These are phyloP conservation scores for Zygothrica quintamaculata DNA, from an alignment of 2,888 invertebrate species.

Conservation along the genomic window DNA sequence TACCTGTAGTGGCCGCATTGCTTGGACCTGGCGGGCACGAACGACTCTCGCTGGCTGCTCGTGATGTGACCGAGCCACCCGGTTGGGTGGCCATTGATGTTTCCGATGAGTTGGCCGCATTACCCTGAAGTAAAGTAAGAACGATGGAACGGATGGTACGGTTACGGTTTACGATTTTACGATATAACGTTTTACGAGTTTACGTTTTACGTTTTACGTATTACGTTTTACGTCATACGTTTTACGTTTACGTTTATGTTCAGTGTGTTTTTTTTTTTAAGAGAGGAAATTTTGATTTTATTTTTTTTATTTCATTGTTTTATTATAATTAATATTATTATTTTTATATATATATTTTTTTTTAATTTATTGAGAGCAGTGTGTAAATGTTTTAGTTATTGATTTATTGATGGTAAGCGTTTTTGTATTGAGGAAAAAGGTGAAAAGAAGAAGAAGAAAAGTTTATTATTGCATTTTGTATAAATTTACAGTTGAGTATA, in stretches of 20 bases:
- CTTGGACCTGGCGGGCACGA: conserved; percentile 86
- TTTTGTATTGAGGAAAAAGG: conserved; percentile 68
- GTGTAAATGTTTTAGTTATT: conserved; percentile 34
- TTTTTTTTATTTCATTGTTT: conserved; percentile 29
- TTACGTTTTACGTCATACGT: no score
- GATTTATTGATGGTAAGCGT: conserved; percentile 58
- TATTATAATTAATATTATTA: conserved; percentile 24
- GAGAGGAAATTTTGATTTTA: conserved; percentile 24
- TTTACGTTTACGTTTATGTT: conserved; percentile 35
- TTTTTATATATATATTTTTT: conserved; percentile 21
- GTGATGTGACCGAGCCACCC: conserved; percentile 88
- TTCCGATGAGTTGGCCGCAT: conserved; percentile 93
- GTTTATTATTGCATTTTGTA: conserved; percentile 77
- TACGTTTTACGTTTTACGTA: no score
- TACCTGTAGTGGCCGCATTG: conserved; percentile 86
- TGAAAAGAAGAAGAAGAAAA: conserved; percentile 79
- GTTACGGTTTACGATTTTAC: conserved; percentile 52
- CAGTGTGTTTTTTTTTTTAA: conserved; percentile 31
- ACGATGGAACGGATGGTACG: conserved; percentile 66
- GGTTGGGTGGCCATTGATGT: conserved; percentile 92
- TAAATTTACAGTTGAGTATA: conserved; percentile 73
- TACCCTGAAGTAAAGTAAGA: conserved; percentile 86
- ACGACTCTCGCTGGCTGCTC: conserved; percentile 88
- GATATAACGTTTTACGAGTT: no score
- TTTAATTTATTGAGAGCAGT: conserved; percentile 42